These are phyloP conservation scores for Tachina lurida DNA, from an alignment of 2,888 invertebrate species.

Conservation along the genomic window DNA sequence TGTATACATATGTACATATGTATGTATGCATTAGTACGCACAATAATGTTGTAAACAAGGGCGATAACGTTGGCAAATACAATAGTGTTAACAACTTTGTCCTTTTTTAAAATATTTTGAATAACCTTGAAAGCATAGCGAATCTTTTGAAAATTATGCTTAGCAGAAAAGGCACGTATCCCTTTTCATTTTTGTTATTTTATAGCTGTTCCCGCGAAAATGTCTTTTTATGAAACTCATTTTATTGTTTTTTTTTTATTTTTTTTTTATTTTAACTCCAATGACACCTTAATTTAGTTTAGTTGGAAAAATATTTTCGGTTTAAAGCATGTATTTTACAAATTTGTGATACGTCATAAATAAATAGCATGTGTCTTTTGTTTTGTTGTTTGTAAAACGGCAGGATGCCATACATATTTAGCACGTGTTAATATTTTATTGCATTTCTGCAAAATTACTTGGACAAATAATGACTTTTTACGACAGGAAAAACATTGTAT, in stretches of 20 bases:
- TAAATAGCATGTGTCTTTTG: constrained; percentile 1
- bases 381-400: constrained; percentile 35
- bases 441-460: constrained; percentile 6
- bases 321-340: constrained; percentile 6
- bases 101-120: constrained; percentile 25
- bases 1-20: not conserved
- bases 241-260: constrained; percentile 27
- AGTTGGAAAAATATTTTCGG: constrained; percentile 24
- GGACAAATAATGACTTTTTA: not conserved
- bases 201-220: constrained; percentile 14
- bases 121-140: constrained; percentile 64
- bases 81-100: constrained; percentile 35
- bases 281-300: constrained; percentile 53
- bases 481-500: not conserved
- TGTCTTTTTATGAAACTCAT: constrained; percentile 20
- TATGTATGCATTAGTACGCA: not conserved
- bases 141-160: constrained; percentile 24
- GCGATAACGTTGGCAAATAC: not conserved
- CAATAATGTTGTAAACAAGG: constrained; percentile 42
- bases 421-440: constrained; percentile 63
- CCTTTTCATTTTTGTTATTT: constrained; percentile 2
- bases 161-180: not conserved
- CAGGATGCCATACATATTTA: constrained; percentile 47
- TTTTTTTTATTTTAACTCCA: not conserved
- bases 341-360: constrained; percentile 47